Conservation (phyloP, 2,113 vertebrate genomes). For the Semnopithecus entellus region DNA sequence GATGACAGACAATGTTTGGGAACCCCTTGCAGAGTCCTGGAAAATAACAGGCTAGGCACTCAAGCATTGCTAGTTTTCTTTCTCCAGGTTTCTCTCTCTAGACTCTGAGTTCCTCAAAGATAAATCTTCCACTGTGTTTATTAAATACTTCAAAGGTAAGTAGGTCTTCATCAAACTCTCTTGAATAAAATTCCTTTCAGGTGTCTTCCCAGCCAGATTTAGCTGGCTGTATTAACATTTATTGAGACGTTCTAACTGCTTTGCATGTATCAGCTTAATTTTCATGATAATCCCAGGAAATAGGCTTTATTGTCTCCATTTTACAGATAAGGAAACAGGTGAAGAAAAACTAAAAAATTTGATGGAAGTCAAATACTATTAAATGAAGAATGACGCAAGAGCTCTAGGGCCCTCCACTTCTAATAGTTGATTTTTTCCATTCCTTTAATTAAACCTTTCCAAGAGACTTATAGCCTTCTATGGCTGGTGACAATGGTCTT, state of each 20-base stretch:
- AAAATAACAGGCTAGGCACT: not conserved
- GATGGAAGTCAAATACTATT: not conserved
- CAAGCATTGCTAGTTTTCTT: not conserved
- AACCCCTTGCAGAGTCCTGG: not conserved
- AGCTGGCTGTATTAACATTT: not conserved
- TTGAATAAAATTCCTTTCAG: not conserved
- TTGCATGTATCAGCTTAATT: not conserved
- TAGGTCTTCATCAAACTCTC: not conserved
- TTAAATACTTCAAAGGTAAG: not conserved
- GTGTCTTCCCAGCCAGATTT: not conserved
- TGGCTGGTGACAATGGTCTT: not conserved
- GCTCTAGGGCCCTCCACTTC: too few relatives aligned
- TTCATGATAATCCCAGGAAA: not conserved
- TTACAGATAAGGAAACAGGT: not conserved
- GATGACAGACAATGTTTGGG: not conserved
- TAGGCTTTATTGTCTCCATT: not conserved
- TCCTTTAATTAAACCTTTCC: conserved; percentile 11
- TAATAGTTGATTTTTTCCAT: not conserved
- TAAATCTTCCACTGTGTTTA: not conserved
- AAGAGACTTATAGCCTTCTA: not conserved
- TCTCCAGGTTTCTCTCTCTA: not conserved
- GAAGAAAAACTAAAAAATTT: not conserved
- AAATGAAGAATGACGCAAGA: not conserved
- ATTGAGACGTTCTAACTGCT: not conserved
- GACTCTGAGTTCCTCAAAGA: not conserved